Percentiles rank a stretch among this genome's conserved stretches.
Conservation (phyloP, 30 jellyfish, hydroid and myxozoan genomes). For the Aurelia sp. region DNA sequence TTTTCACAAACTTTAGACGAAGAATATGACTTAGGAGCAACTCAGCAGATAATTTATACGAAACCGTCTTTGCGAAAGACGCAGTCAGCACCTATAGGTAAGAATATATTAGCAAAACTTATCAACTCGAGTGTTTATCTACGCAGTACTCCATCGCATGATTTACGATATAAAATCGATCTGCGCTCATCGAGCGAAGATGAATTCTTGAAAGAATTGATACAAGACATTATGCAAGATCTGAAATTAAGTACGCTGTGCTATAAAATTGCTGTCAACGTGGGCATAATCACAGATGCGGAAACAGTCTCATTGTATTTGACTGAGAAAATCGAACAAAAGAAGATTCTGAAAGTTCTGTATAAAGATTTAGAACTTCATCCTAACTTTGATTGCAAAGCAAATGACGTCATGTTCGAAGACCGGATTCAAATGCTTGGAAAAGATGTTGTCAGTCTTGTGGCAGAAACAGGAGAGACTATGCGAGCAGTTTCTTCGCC, state of each 20-base stretch:
- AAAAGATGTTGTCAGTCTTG: conserved; percentile 55
- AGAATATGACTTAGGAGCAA: conserved; percentile 2
- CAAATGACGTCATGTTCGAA: not conserved
- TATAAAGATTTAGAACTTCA: conserved; percentile 30
- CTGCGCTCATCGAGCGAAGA: conserved; percentile 65
- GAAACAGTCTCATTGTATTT: conserved; percentile 71
- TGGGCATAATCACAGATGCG: conserved; percentile 73
- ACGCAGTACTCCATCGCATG: conserved; percentile 50
- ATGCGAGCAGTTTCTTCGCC: not conserved
- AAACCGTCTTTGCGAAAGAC: conserved; percentile 76
- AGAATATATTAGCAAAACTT: conserved; percentile 57
- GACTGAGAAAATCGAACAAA: conserved; percentile 42
- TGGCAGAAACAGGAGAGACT: conserved; percentile 71
- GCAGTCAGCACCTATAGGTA: conserved; percentile 80
- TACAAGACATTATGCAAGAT: conserved; percentile 77
- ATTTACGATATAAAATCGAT: conserved; percentile 36
- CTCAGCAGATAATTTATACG: not conserved
- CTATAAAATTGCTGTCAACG: conserved; percentile 54
- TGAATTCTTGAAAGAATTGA: conserved; percentile 65
- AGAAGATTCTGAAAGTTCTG: conserved; percentile 33
- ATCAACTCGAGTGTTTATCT: conserved; percentile 80
- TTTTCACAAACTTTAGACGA: conserved; percentile 11
- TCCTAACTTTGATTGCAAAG: conserved; percentile 11
- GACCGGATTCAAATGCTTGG: conserved; percentile 10
- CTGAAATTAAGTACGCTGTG: conserved; percentile 77